Evolutionary conservation across 2,113 vertebrate genomes (phyloP).

Genomic region (Rhinopomastus cyanomelas): DNA sequence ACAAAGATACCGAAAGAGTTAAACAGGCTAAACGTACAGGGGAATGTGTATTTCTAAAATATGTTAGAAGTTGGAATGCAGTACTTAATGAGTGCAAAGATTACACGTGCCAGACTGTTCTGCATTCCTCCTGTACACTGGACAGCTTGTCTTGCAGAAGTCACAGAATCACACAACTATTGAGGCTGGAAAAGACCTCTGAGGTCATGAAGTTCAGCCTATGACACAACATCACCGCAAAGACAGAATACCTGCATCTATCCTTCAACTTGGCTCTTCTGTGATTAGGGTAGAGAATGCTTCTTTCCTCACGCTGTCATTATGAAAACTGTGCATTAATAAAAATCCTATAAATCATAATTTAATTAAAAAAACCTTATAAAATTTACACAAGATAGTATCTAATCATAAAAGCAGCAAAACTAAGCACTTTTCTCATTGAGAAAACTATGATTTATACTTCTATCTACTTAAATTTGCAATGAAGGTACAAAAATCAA

Average conservation of each 20-base stretch:
- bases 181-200: too few species aligned
- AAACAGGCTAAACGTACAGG: not conserved
- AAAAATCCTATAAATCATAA: not conserved
- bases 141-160: conserved; percentile 28
- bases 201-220: too few species aligned
- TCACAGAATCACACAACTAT: too few species aligned
- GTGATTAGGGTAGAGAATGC: not conserved
- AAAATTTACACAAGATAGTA: not conserved
- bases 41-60: not conserved
- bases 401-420: not conserved
- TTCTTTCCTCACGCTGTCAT: not conserved
- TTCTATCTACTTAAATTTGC: not conserved
- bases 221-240: too few species aligned
- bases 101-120: not conserved
- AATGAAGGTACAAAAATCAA: not conserved
- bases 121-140: not conserved
- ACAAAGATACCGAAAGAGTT: not conserved
- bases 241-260: not conserved
- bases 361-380: not conserved
- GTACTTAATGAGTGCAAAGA: not conserved
- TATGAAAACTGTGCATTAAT: not conserved
- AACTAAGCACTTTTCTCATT: not conserved
- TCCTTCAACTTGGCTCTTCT: not conserved
- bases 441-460: not conserved
- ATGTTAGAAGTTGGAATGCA: not conserved